phyloP scores from a whole-genome alignment of 2,113 vertebrate species.

The Gopherus flavomarginatus region DNA sequence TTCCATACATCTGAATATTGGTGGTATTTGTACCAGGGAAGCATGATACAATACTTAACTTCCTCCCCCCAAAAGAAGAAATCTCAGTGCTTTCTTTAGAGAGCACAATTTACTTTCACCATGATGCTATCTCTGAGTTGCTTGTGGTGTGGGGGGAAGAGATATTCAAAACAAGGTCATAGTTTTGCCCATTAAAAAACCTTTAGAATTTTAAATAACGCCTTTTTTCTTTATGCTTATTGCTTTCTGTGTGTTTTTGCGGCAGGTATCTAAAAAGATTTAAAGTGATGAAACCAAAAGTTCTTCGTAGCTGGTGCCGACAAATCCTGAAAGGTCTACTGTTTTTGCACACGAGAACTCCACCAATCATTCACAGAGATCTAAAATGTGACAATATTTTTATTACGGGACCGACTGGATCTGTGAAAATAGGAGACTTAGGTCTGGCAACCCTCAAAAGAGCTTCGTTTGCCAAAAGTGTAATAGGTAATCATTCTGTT shows the following conservation, averaged over 20 bases:
- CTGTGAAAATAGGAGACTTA: slow-evolving; percentile 97
- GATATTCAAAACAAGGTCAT: slow-evolving; percentile 6
- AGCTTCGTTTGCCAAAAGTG: slow-evolving; percentile 97
- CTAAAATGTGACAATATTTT: slow-evolving; percentile 99
- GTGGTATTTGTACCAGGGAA: slow-evolving; percentile 38
- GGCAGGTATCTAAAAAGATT: slow-evolving; percentile 96
- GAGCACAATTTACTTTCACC: slow-evolving; percentile 1
- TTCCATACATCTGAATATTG: slow-evolving; percentile 45
- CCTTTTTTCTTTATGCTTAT: slow-evolving; percentile 23
- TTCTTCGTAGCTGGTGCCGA: slow-evolving; percentile 96
- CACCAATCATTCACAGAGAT: slow-evolving; percentile 98
- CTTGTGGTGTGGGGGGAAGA: neutral
- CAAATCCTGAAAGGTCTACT: slow-evolving; percentile 97
- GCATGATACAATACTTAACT: neutral
- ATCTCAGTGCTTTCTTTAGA: slow-evolving; percentile 27
- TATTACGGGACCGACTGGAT: slow-evolving; percentile 98
- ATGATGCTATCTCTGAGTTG: slow-evolving; percentile 26
- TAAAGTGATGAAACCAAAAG: slow-evolving; percentile 99
- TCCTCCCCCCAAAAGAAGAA: neutral
- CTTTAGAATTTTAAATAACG: neutral
- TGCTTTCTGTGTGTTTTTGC: neutral
- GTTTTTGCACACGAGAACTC: slow-evolving; percentile 95
- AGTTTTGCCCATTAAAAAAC: slow-evolving; percentile 7
- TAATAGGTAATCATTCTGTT: slow-evolving; percentile 86
- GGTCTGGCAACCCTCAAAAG: slow-evolving; percentile 97